These are phyloP conservation scores for Tragelaphus scriptus DNA, from an alignment of 2,113 vertebrate species.

Conservation along the genomic window DNA sequence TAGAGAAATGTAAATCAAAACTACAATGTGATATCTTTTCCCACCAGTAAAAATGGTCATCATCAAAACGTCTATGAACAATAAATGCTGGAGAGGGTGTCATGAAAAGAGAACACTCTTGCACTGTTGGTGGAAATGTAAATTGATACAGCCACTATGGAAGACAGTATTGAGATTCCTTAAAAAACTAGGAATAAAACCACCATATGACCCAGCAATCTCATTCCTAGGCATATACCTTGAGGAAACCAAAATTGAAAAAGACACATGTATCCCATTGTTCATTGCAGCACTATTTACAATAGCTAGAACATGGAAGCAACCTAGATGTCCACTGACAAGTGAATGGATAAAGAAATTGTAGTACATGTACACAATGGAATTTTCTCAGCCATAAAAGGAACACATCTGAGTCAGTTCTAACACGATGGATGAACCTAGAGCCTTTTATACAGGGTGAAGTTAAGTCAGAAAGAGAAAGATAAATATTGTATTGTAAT, in stretches of 20 bases:
- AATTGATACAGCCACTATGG: neutral
- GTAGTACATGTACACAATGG: neutral
- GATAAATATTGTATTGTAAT: neutral
- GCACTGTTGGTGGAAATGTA: neutral
- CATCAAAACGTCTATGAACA: neutral
- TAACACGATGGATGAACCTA: neutral
- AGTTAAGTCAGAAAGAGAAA: neutral
- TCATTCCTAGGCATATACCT: neutral
- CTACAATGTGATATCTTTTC: neutral
- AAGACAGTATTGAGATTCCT: neutral
- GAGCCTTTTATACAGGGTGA: neutral
- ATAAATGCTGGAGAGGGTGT: neutral
- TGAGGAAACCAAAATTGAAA: neutral
- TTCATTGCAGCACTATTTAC: neutral
- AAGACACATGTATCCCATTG: neutral
- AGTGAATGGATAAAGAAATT: neutral
- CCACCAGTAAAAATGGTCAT: neutral
- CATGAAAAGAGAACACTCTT: rapidly evolving
- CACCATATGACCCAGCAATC: neutral
- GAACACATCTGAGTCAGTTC: neutral
- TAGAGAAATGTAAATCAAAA: neutral
- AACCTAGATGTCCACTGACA: neutral
- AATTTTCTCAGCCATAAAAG: neutral
- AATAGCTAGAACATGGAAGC: neutral
- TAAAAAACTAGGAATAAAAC: neutral